Evolutionary conservation across 2,888 invertebrate species (phyloP).

Genomic region (Cephus nigrinus): DNA sequence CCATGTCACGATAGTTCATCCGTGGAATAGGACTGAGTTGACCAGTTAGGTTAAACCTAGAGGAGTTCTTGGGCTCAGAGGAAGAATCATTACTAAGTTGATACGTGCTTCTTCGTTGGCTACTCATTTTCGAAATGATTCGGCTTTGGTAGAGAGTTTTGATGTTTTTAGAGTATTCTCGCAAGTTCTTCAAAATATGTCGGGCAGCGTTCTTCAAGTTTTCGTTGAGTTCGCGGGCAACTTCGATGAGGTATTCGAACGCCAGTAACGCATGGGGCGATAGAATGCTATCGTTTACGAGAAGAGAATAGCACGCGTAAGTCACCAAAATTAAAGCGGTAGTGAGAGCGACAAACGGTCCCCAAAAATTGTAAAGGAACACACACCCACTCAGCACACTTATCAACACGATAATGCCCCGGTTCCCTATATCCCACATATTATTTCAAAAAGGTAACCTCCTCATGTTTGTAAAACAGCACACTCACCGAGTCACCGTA

Average conservation of each 20-base stretch:
- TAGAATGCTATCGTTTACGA: constrained; percentile 54
- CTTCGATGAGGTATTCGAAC: constrained; percentile 34
- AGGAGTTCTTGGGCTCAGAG: constrained; percentile 25
- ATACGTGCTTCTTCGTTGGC: constrained; percentile 39
- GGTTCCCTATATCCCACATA: constrained; percentile 62
- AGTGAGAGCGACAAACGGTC: constrained; percentile 48
- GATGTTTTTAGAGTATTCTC: not conserved
- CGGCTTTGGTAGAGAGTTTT: constrained; percentile 13
- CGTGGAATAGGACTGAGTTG: constrained; percentile 45
- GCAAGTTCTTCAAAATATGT: not conserved
- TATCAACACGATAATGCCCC: constrained; percentile 52
- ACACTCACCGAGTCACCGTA: constrained; percentile 49
- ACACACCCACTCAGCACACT: constrained; percentile 54
- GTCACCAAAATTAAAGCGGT: constrained; percentile 47
- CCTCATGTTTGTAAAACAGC: constrained; percentile 60
- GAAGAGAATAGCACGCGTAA: constrained; percentile 54
- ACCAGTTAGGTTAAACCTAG: constrained; percentile 32
- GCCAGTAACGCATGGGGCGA: constrained; percentile 48
- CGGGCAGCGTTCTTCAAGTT: not conserved
- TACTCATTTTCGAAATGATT: constrained; percentile 38
- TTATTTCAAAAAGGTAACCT: constrained; percentile 60
- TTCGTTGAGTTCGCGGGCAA: constrained; percentile 28
- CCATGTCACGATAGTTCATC: not conserved
- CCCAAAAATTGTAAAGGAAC: constrained; percentile 55
- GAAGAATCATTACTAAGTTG: constrained; percentile 49